These are phyloP conservation scores for Hemitrygon akajei DNA, from an alignment of 2,797 vertebrate genomes.

Conservation along the genomic window DNA sequence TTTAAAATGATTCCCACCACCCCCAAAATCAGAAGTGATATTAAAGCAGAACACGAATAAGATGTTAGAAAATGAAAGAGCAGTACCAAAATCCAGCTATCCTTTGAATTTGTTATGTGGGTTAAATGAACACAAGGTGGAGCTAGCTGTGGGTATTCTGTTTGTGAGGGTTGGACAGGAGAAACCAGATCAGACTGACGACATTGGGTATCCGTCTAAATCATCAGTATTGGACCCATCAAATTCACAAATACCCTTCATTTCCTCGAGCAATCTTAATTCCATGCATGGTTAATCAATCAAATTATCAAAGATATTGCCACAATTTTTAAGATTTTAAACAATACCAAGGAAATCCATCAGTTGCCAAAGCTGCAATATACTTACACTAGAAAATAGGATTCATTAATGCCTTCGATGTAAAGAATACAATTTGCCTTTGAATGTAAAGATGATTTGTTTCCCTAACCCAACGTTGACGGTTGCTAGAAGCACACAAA, in stretches of 20 bases:
- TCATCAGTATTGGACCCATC: background rate
- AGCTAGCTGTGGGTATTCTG: too few species aligned
- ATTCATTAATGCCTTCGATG: background rate
- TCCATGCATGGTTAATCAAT: slow-evolving; percentile 4
- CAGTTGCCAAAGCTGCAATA: background rate
- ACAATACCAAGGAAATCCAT: background rate
- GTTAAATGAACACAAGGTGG: background rate
- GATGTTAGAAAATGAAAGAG: background rate
- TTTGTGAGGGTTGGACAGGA: background rate
- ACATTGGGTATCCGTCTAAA: background rate
- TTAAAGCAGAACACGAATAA: background rate
- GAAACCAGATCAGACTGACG: background rate
- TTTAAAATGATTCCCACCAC: background rate
- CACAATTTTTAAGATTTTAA: background rate
- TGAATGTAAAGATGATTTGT: background rate
- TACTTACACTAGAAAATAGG: background rate
- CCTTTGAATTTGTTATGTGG: background rate
- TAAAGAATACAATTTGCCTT: background rate
- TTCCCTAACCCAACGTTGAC: background rate
- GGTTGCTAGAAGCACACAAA: background rate
- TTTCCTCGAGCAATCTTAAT: background rate
- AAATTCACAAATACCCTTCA: background rate
- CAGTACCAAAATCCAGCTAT: too few species aligned
- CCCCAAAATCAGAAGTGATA: background rate
- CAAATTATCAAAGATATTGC: background rate